These are phyloP conservation scores for Hydropsyche betteni DNA, from an alignment of 2,888 invertebrate genomes.

Conservation along the genomic window DNA sequence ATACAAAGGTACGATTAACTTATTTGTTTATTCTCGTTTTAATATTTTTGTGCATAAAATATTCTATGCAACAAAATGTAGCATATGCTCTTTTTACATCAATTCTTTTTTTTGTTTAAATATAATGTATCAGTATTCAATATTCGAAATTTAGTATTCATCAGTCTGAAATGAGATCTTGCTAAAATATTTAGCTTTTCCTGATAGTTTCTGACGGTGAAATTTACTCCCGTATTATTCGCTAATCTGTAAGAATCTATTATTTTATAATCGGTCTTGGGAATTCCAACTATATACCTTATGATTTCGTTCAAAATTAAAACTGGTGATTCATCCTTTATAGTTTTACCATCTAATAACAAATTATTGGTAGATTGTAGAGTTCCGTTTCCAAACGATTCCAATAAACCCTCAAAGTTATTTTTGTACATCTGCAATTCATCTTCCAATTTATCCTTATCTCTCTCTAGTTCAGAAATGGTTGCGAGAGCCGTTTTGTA, in stretches of 20 bases:
- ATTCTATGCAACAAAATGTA: too few relatives aligned
- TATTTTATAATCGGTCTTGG: background rate
- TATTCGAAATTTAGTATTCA: background rate
- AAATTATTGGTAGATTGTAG: constrained; percentile 5
- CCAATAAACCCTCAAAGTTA: background rate
- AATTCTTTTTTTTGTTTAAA: too few relatives aligned
- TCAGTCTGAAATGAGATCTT: background rate
- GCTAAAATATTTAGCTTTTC: constrained; percentile 17
- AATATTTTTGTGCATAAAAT: too few relatives aligned
- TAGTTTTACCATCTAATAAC: background rate
- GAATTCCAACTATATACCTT: background rate
- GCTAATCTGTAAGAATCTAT: background rate
- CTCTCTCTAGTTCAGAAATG: background rate
- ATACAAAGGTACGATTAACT: too few relatives aligned
- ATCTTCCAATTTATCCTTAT: too few relatives aligned
- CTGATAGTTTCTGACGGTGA: background rate
- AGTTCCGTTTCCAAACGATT: background rate
- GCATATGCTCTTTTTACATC: too few relatives aligned
- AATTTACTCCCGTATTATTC: background rate
- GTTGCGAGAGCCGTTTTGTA: too few relatives aligned
- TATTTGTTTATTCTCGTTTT: too few relatives aligned
- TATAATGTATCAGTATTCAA: background rate
- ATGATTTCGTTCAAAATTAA: constrained; percentile 13
- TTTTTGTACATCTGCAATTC: background rate
- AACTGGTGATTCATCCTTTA: background rate